Conservation (phyloP, 2,888 invertebrate species). For the Tromatobia lineatoria region DNA sequence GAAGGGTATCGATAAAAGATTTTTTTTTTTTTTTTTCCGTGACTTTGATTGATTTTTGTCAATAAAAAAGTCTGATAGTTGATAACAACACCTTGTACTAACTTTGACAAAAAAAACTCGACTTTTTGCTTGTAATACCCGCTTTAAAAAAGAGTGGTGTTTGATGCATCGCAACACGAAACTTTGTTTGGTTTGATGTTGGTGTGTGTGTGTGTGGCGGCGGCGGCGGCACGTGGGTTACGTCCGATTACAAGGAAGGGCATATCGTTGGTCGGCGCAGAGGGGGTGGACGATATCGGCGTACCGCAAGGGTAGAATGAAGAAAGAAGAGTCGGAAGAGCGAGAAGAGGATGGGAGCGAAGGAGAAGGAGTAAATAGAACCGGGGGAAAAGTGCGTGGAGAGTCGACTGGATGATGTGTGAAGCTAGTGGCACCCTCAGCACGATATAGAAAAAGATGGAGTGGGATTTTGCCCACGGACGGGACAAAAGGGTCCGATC, state of each 20-base stretch:
- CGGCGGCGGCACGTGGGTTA: conserved; percentile 80
- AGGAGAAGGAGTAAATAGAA: conserved; percentile 68
- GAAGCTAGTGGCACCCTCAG: conserved; percentile 64
- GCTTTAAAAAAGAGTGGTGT: conserved; percentile 20
- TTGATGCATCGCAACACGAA: background rate
- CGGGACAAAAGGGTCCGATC: conserved; percentile 48
- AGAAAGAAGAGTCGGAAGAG: conserved; percentile 53
- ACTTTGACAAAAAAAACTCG: no score
- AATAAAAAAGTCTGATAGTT: no score
- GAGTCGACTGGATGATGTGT: conserved; percentile 78
- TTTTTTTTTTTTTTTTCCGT: no score
- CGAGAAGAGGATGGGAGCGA: background rate
- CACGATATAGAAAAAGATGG: conserved; percentile 29
- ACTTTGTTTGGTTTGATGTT: conserved; percentile 56
- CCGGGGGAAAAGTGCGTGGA: conserved; percentile 76
- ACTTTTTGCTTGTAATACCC: no score
- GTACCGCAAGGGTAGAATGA: conserved; percentile 66
- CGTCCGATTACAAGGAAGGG: conserved; percentile 79
- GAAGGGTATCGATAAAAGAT: no score
- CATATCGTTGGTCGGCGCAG: conserved; percentile 78
- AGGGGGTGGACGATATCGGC: conserved; percentile 68
- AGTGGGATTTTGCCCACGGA: conserved; percentile 28
- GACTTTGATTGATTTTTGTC: no score
- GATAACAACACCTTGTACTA: no score
- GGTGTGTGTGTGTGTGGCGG: conserved; percentile 62